phyloP scores from a whole-genome alignment of 2,797 vertebrate genomes.

The Myripristis jacobus region DNA sequence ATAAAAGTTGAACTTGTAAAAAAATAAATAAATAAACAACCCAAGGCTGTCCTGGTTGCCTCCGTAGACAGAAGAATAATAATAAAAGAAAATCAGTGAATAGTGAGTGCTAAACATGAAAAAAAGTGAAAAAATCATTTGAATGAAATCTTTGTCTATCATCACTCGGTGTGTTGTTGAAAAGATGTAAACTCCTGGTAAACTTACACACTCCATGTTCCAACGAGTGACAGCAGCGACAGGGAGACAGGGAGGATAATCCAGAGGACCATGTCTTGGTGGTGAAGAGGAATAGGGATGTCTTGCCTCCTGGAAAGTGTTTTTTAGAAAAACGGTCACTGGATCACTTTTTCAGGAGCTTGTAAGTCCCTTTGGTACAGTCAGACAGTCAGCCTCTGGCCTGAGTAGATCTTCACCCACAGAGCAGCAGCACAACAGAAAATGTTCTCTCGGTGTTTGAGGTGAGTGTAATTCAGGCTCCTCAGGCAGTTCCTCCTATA shows the following conservation, averaged over 20 bases:
- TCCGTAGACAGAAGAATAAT: background rate
- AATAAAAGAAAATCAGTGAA: too few relatives aligned
- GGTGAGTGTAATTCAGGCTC: background rate
- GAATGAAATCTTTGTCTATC: too few relatives aligned
- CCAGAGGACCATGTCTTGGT: constrained; percentile 81
- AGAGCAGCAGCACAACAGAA: background rate
- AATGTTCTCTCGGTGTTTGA: background rate
- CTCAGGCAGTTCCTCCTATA: background rate
- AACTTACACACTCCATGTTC: constrained; percentile 86
- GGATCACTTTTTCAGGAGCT: constrained; percentile 10
- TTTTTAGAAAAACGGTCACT: constrained; percentile 1
- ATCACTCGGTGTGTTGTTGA: background rate
- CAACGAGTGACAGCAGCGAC: constrained; percentile 80
- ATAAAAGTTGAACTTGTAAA: background rate
- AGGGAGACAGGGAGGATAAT: constrained; percentile 80
- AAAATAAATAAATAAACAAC: too few relatives aligned
- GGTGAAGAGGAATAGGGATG: background rate
- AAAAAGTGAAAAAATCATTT: too few relatives aligned
- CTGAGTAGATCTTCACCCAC: background rate
- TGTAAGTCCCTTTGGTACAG: constrained; percentile 14
- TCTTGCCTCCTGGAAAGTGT: constrained; percentile 18
- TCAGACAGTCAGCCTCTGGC: constrained; percentile 23
- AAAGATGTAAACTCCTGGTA: constrained; percentile 12
- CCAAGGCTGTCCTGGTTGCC: background rate
- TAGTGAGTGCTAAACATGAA: background rate